These are phyloP conservation scores for Drosophila trapezifrons DNA, from an alignment of 1,140 invertebrate species.

Conservation along the genomic window DNA sequence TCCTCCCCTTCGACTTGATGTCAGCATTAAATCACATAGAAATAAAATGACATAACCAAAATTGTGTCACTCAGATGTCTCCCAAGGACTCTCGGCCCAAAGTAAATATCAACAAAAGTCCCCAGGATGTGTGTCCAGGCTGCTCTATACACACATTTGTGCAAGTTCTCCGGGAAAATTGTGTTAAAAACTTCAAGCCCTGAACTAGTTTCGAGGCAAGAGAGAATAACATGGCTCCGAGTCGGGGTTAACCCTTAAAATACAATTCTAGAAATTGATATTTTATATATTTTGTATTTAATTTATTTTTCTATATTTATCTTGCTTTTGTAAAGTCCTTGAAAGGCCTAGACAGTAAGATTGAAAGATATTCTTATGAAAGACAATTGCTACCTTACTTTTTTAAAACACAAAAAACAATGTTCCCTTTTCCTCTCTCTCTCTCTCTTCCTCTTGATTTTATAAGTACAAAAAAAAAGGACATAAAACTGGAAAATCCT, in stretches of 20 bases:
- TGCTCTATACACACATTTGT: background rate
- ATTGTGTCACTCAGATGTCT: slow-evolving; percentile 32
- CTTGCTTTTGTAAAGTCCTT: no score
- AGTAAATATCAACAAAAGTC: slow-evolving; percentile 22
- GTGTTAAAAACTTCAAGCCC: background rate
- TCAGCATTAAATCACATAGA: background rate
- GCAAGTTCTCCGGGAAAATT: background rate
- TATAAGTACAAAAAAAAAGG: slow-evolving; percentile 13
- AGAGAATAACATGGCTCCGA: background rate
- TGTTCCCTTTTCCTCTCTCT: background rate
- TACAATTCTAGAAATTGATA: background rate
- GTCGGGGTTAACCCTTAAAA: background rate
- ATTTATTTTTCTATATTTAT: background rate
- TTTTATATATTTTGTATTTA: no score
- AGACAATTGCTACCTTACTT: slow-evolving; percentile 15
- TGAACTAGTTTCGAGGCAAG: background rate
- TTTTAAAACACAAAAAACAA: slow-evolving; percentile 27
- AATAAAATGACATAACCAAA: slow-evolving; percentile 1
- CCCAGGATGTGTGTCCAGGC: slow-evolving; percentile 7
- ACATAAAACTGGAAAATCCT: slow-evolving; percentile 40
- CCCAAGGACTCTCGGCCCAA: background rate
- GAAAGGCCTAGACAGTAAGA: background rate
- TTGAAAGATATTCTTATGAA: background rate
- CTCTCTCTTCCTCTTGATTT: slow-evolving; percentile 9
- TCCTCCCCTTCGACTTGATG: background rate